Evolutionary conservation across 2,113 vertebrate species (phyloP), one percentile per base, ranked within the genome.

Genomic region (Chitala chitala): DNA sequence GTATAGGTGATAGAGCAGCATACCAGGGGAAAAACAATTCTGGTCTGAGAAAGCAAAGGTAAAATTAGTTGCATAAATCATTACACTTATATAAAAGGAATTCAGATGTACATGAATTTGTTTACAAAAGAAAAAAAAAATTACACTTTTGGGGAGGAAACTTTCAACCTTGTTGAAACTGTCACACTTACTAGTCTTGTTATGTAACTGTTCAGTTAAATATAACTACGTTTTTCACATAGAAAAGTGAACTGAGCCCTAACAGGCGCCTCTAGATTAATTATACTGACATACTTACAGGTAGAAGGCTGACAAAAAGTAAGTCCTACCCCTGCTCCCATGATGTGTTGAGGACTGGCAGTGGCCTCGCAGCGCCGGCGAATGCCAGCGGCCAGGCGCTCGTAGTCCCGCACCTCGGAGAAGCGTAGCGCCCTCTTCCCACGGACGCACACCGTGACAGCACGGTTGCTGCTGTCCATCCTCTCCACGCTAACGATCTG

Each of bases 361-460:
- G 87, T 56, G 24, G 91, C 83, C 44, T 76, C 87, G 80, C 92
- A 95, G 68, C 88, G 92, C 79, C 86, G 85, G 56, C 89, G 91
- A 55, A 99, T 89, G 15, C 92, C 91, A 76, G 78, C 78, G 68
- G 92, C 92, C n/a, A 99, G 89, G 8, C 91, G 89, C 63, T 93
- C 93, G 29, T 91, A 95, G 82, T 96, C 94, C 58, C 89, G 91
- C 71, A 96, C 87, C 74, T 99, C 96, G 0, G 89, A 93, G 85
- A 99, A 98, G 50, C 95, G 95, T 82, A 98, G 90, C 26, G 94
- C 92, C 78, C 90, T 91, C 84, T 96, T 96, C 36, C 95, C 94
- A 63, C 91, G 95, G 76, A 94, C 90, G 56, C 91, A 93, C 76
- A 99, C 90, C 0, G 89, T 93, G 72, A 98, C 75, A 42, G 92